Conservation (phyloP, 1,140 invertebrate genomes). For the Drosophila kikkawai region DNA sequence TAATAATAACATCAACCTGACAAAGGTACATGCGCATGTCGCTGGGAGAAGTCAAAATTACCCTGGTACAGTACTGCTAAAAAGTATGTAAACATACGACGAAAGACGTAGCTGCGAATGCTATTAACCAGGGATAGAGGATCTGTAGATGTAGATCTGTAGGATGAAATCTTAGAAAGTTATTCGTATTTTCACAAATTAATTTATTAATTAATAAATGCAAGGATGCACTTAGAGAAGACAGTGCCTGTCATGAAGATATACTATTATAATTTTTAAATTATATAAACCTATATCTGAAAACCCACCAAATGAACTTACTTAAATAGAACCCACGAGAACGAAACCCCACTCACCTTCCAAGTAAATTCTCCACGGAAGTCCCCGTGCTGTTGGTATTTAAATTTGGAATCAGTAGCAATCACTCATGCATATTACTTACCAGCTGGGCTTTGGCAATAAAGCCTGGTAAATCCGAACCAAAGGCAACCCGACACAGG, state of each 20-base stretch:
- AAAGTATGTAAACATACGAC: constrained; percentile 42
- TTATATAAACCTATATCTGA: not conserved
- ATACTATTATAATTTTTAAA: not conserved
- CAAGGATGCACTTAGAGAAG: not conserved
- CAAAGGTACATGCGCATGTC: constrained; percentile 13
- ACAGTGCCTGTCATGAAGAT: not conserved
- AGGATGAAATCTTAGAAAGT: not conserved
- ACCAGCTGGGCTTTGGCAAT: constrained; percentile 49
- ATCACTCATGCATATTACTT: constrained; percentile 37
- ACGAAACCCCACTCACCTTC: not conserved
- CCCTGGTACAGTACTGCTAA: constrained; percentile 48
- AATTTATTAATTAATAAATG: not conserved
- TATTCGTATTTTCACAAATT: too few relatives aligned
- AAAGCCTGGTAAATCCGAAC: constrained; percentile 39
- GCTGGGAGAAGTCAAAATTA: constrained; percentile 17
- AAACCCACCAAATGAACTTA: not conserved
- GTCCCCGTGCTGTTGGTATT: constrained; percentile 11
- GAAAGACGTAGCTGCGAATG: constrained; percentile 3
- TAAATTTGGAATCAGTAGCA: constrained; percentile 21
- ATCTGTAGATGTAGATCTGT: not conserved
- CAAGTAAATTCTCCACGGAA: constrained; percentile 18
- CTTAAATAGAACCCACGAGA: constrained; percentile 2
- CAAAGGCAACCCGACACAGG: constrained; percentile 1
- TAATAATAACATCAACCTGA: constrained; percentile 63
- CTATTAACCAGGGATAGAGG: constrained; percentile 7